Evolutionary conservation across 2,797 vertebrate genomes (phyloP).

Genomic region (Lates japonicus): DNA sequence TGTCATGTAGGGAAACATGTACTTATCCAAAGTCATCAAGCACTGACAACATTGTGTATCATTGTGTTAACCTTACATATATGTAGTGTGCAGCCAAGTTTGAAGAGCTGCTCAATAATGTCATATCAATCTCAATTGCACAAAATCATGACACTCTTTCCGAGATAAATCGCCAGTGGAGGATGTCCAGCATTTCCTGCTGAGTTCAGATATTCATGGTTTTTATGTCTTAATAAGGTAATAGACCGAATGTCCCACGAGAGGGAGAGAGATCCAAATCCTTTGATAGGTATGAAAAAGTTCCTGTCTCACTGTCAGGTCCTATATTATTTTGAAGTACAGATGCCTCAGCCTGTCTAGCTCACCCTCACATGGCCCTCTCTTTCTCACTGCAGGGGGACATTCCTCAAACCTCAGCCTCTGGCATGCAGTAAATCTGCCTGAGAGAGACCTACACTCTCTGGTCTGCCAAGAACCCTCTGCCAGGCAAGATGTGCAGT

Average conservation of each 20-base stretch:
- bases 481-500: conserved; percentile 51
- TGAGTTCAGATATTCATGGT: conserved; percentile 37
- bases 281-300: conserved; percentile 55
- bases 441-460: conserved; percentile 63
- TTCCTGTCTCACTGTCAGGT: conserved; percentile 58
- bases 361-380: conserved; percentile 63
- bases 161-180: conserved; percentile 16
- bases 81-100: background rate
- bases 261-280: conserved; percentile 33
- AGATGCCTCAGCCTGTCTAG: conserved; percentile 65
- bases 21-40: conserved; percentile 52
- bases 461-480: conserved; percentile 39
- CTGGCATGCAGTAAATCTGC: conserved; percentile 80
- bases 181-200: conserved; percentile 6
- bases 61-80: conserved; percentile 21
- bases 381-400: conserved; percentile 76
- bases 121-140: conserved; percentile 14
- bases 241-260: conserved; percentile 46
- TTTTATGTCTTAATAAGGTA: conserved; percentile 44
- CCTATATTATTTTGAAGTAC: conserved; percentile 64
- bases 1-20: conserved; percentile 62
- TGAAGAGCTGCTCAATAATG: background rate
- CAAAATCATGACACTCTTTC: conserved; percentile 12
- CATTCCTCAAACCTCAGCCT: conserved; percentile 80
- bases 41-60: conserved; percentile 30